Evolutionary conservation across 1,140 invertebrate species (phyloP), one percentile per base, ranked within the genome.

Genomic region (Pogonus chalceus): DNA sequence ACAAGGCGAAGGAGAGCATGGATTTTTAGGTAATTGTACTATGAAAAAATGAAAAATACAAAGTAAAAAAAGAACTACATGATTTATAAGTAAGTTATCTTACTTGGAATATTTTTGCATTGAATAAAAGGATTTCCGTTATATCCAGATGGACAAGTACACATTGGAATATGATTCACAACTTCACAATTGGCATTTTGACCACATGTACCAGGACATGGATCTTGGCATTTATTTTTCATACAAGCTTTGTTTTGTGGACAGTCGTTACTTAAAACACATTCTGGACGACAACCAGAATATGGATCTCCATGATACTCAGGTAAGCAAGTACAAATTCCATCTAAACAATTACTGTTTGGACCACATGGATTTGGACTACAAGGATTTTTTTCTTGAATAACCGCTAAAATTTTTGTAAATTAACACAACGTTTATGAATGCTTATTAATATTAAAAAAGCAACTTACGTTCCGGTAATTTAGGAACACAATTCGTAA

Each of bases 41-140:
- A 12, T 4, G 9, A 4, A 7, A 12, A 43, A 43, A 43, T n/a
- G n/a, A n/a, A n/a, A n/a, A 9, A 43, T 43, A 43, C 18, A 10
- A 18, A 4, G 37, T 43, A 43, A 43, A 16, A 43, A 21, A 7
- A 10, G 10, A 20, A 9, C 9, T 50, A 50, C 4, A 51, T 35
- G 37, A 26, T 53, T 20, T 23, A 47, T 16, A 35, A 51, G 49
- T 43, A 43, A 4, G 18, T 43, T 43, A 16, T 23, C 58, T 53
- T 62, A 62, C 61, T 56, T 43, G 63, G 62, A 35, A 64, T 63
- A 70, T 68, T 65, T 69, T 78, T 72, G 62, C 84, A 87, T 49
- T 78, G 68, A 14, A 83, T 72, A 65, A 88, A 89, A n/a, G 89
- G 87, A 78, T 91, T 88, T 72, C 85, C 86, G 37, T 79, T 79